phyloP scores from a whole-genome alignment of 2,113 vertebrate species.

The Columba janthina region DNA sequence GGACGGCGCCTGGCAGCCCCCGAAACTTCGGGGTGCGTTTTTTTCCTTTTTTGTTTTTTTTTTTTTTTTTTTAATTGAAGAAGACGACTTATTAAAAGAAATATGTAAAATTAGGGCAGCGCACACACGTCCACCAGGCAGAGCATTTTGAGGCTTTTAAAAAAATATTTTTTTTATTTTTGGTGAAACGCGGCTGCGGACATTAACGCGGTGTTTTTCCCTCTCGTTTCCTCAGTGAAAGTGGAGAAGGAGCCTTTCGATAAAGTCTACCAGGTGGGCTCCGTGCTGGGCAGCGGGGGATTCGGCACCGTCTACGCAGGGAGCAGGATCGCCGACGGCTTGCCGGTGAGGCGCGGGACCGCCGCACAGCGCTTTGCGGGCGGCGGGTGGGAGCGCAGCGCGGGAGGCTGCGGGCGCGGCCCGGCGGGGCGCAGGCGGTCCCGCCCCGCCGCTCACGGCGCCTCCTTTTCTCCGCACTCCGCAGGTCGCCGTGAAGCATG shows the following conservation, averaged over 20 bases:
- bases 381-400: neutral
- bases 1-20: neutral
- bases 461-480: neutral
- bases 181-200: neutral
- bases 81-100: neutral
- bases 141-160: neutral
- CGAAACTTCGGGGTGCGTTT: neutral
- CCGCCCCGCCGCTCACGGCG: neutral
- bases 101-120: neutral
- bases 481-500: slow-evolving; percentile 94
- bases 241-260: slow-evolving; percentile 91
- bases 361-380: neutral
- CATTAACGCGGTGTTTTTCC: neutral
- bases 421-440: neutral
- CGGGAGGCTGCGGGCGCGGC: neutral
- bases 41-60: too few relatives aligned
- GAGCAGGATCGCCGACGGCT: slow-evolving; percentile 87
- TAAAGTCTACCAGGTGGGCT: slow-evolving; percentile 94
- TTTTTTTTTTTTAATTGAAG: too few relatives aligned
- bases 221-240: slow-evolving; percentile 79
- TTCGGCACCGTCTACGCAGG: slow-evolving; percentile 95
- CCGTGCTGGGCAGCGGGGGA: slow-evolving; percentile 92
- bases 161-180: too few relatives aligned
- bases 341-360: slow-evolving; percentile 83
- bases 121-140: neutral